A percentile compares a stretch with the other conserved stretches of the same genome.
Evolutionary conservation across 1,140 invertebrate species (phyloP).

Genomic region (Glossosoma conforme): DNA sequence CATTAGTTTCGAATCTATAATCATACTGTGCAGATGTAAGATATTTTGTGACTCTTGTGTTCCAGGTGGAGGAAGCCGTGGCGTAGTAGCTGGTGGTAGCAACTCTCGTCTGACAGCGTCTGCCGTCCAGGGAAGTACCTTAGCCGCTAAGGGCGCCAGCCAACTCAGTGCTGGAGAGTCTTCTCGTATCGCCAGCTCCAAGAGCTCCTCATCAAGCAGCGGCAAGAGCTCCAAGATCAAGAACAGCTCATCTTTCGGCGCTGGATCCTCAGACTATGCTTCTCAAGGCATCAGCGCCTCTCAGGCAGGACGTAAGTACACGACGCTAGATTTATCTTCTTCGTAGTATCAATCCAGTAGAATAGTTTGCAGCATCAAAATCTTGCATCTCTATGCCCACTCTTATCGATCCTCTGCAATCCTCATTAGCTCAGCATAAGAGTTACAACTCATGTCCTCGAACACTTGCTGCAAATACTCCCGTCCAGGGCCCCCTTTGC

Average conservation of each 20-base stretch:
- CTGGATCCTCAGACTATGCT: constrained; percentile 7
- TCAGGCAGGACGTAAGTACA: constrained; percentile 5
- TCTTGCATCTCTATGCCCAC: no score
- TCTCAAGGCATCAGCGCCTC: neutral
- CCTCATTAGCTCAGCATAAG: no score
- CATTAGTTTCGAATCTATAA: no score
- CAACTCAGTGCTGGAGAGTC: neutral
- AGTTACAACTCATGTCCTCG: no score
- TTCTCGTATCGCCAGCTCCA: constrained; percentile 5
- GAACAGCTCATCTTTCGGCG: constrained; percentile 8
- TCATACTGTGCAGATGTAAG: no score
- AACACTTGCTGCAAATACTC: no score
- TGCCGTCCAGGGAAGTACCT: constrained; percentile 3
- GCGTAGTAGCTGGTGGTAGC: neutral
- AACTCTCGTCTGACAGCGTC: neutral
- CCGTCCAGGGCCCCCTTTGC: no score
- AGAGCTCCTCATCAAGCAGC: constrained; percentile 15
- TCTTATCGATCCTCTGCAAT: no score
- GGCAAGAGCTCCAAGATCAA: constrained; percentile 20
- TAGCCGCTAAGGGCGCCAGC: neutral
- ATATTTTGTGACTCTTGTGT: no score
- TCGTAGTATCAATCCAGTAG: no score
- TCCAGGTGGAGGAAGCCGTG: constrained; percentile 1
- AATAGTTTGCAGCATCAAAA: no score
- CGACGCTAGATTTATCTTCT: no score